phyloP scores from a whole-genome alignment of 2,888 invertebrate species.

The Perizoma flavofasciatum region DNA sequence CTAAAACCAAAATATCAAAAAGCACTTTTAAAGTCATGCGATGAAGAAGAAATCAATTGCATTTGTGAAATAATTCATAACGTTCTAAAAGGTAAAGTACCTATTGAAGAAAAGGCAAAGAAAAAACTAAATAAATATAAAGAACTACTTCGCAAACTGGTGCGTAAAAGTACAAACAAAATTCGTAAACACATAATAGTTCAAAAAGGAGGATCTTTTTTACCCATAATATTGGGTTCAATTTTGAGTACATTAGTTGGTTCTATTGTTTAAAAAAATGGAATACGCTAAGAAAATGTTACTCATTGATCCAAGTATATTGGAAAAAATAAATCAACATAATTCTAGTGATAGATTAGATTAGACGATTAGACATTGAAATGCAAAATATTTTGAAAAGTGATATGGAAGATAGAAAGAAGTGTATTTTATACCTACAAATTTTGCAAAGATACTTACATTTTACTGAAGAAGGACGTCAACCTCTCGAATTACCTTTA shows the following conservation, averaged over 20 bases:
- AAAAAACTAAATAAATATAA: conserved; percentile 13
- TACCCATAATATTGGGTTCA: too few species aligned
- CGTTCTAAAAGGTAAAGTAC: conserved; percentile 15
- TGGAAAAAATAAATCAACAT: conserved; percentile 26
- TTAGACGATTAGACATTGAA: conserved; percentile 24
- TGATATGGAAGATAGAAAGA: conserved; percentile 35
- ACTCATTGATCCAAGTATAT: conserved; percentile 34
- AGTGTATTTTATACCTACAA: conserved; percentile 40
- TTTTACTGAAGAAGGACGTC: conserved; percentile 33
- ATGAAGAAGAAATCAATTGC: conserved; percentile 38
- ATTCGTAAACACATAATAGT: conserved; percentile 34
- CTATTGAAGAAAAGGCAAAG: conserved; percentile 12
- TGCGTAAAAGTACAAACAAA: conserved; percentile 22
- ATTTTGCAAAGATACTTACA: conserved; percentile 40
- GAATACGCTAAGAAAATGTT: conserved; percentile 32
- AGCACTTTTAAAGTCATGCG: conserved; percentile 38
- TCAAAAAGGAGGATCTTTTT: conserved; percentile 41
- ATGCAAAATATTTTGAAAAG: conserved; percentile 35
- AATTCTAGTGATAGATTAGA: conserved; percentile 15
- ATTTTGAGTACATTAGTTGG: conserved; percentile 35
- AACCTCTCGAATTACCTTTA: conserved; percentile 19
- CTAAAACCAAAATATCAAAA: conserved; percentile 26
- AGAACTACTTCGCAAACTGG: conserved; percentile 9
- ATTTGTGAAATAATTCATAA: conserved; percentile 41
- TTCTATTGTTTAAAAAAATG: conserved; percentile 27